These are phyloP conservation scores for Thumatha senex DNA, from an alignment of 2,888 invertebrate species.

Conservation along the genomic window DNA sequence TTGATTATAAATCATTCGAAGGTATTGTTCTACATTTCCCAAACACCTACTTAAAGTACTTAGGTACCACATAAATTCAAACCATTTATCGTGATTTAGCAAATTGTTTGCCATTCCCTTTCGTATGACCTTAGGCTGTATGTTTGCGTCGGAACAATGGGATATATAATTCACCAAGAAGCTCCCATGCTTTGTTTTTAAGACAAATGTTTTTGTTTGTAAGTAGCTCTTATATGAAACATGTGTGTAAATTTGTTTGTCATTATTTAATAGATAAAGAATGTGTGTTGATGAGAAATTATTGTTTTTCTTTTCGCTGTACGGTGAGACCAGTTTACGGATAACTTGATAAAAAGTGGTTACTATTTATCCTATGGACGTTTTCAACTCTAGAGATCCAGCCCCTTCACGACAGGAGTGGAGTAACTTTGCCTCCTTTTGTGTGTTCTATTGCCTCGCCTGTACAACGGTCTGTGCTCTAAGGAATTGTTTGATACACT, in stretches of 20 bases:
- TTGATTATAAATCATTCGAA: not conserved
- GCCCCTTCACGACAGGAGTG: too few species aligned
- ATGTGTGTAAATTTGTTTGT: not conserved
- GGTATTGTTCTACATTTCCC: constrained; percentile 19
- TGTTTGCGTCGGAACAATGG: constrained; percentile 22
- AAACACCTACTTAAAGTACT: constrained; percentile 18
- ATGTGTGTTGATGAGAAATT: not conserved
- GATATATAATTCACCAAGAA: constrained; percentile 16
- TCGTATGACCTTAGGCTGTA: constrained; percentile 20
- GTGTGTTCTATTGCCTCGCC: too few species aligned
- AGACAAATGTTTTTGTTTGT: constrained; percentile 25
- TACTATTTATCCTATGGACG: too few species aligned
- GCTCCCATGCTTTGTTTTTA: constrained; percentile 36
- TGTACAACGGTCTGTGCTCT: too few species aligned
- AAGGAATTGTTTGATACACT: too few species aligned
- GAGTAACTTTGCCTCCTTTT: too few species aligned
- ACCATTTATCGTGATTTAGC: constrained; percentile 29
- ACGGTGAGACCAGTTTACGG: not conserved
- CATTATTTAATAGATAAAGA: not conserved
- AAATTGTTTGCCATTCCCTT: constrained; percentile 38
- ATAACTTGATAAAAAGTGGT: not conserved
- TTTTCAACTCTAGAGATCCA: too few species aligned
- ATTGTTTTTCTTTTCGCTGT: not conserved
- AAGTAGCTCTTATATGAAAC: constrained; percentile 16
- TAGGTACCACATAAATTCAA: constrained; percentile 1